These are phyloP conservation scores for Panorpa germanica DNA, from an alignment of 2,888 invertebrate species.

Conservation along the genomic window DNA sequence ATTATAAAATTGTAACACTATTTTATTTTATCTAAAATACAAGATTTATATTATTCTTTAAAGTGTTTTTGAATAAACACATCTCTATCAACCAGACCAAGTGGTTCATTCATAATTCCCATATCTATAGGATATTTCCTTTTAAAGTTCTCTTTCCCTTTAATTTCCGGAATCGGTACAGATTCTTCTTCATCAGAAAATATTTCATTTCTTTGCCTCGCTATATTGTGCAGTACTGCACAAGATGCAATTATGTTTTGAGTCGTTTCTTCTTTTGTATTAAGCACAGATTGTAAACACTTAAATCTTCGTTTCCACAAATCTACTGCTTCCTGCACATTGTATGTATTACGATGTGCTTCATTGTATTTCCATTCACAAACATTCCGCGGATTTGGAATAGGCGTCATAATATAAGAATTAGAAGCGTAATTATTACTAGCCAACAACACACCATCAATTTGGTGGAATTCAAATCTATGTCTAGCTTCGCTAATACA, in stretches of 20 bases:
- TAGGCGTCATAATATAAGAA: conserved; percentile 12
- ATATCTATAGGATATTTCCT: conserved; percentile 9
- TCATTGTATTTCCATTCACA: conserved; percentile 14
- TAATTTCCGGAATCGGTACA: conserved; percentile 11
- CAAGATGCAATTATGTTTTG: conserved; percentile 14
- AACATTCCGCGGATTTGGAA: conserved; percentile 11
- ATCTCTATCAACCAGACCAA: conserved; percentile 11
- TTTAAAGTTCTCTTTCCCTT: conserved; percentile 12
- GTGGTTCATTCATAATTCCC: conserved; percentile 7
- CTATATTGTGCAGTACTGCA: conserved; percentile 14
- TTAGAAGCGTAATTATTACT: conserved; percentile 12
- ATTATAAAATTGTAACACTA: no score
- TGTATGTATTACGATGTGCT: conserved; percentile 12
- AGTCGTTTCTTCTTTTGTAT: conserved; percentile 14
- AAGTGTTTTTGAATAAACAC: conserved; percentile 14
- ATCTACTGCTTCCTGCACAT: conserved; percentile 11
- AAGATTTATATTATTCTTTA: conserved; percentile 10
- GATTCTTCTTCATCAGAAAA: conserved; percentile 11
- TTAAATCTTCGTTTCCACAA: conserved; percentile 14
- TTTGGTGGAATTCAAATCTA: conserved; percentile 11
- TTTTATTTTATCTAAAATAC: not conserved
- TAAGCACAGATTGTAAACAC: conserved; percentile 14
- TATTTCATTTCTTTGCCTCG: conserved; percentile 13
- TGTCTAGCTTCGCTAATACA: conserved; percentile 12
- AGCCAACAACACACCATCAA: conserved; percentile 13